These are phyloP conservation scores for Micropterix aruncella DNA, from an alignment of 2,888 invertebrate species.

Conservation along the genomic window DNA sequence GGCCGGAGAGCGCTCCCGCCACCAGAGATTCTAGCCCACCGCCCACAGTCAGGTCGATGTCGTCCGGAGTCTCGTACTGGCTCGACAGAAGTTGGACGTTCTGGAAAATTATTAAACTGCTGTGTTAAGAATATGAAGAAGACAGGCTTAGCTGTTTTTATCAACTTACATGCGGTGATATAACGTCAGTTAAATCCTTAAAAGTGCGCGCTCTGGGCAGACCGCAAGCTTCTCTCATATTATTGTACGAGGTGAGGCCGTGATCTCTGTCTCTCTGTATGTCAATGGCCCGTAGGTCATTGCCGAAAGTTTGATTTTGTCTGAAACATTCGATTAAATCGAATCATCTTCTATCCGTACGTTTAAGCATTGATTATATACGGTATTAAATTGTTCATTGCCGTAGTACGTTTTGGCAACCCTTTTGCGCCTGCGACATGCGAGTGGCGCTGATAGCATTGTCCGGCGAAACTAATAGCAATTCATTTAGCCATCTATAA, in stretches of 20 bases:
- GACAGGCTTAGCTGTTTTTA: no score
- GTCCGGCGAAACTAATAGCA: no score
- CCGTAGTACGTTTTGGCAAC: no score
- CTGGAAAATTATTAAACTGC: no score
- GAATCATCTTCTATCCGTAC: no score
- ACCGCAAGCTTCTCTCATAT: constrained; percentile 64
- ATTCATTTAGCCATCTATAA: no score
- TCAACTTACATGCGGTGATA: constrained; percentile 45
- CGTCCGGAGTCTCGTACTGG: constrained; percentile 58
- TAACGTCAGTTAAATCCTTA: constrained; percentile 54
- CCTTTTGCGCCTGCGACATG: no score
- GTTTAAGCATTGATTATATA: no score
- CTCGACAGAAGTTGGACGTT: constrained; percentile 47
- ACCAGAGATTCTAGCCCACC: constrained; percentile 68
- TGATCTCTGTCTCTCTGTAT: constrained; percentile 82
- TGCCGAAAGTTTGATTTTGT: constrained; percentile 57
- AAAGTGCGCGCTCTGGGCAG: constrained; percentile 52
- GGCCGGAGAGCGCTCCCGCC: constrained; percentile 66
- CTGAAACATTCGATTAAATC: no score
- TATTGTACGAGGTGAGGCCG: constrained; percentile 66
- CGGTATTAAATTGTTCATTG: no score
- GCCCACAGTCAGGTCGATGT: constrained; percentile 78
- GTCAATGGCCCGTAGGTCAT: constrained; percentile 68
- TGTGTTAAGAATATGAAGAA: no score
- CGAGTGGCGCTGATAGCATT: no score